Base-by-base conservation (phyloP, 2,888 invertebrate species). In the Macaria notata region DNA sequence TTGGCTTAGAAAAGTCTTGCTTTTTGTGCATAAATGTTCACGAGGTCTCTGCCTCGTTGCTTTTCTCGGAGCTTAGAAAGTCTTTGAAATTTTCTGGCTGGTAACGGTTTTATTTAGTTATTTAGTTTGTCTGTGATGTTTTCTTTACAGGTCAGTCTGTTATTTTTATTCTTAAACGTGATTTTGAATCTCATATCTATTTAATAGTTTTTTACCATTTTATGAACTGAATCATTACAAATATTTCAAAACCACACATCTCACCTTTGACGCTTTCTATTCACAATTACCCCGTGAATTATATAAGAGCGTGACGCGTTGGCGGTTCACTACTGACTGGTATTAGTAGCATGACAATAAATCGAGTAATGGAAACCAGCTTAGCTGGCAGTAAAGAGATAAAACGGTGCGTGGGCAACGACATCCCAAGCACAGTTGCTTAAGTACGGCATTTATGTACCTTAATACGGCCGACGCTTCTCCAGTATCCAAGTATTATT, bases 261-360 rank as follows among this genome's bases (percentile, higher is more conserved):
- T 36, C 33, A 36, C 33, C 33, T 36, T 36, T 36, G 7, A 36
- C 33, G 33, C 33, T 36, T 36, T 36, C 33, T 36, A 36, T 36
- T 36, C 33, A 36, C 33, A 36, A 36, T 36, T 86, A 75, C 81
- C 71, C 9, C 9, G 43, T 50, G 44, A 50, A 36, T 44, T 50
- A 50, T 79, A 83, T 72, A 82, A 75, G 81, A 84, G 85, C 83
- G 84, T 75, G 72, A 64, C 65, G 81, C 81, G 84, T 86, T 81
- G 83, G 85, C 78, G 82, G 83, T 67, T 64, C 74, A 73, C 81
- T 83, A 77, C 81, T 72, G 78, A 75, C 69, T 29, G 31, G 44
- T 84, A 78, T 83, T 80, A 83, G 88, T 89, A 87, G 88, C 88
- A 76, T 79, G 76, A 86, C 84, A 83, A 88, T 88, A 88, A 88